Base-by-base conservation (phyloP, 2,797 vertebrate species). In the Sebastes cheni region DNA sequence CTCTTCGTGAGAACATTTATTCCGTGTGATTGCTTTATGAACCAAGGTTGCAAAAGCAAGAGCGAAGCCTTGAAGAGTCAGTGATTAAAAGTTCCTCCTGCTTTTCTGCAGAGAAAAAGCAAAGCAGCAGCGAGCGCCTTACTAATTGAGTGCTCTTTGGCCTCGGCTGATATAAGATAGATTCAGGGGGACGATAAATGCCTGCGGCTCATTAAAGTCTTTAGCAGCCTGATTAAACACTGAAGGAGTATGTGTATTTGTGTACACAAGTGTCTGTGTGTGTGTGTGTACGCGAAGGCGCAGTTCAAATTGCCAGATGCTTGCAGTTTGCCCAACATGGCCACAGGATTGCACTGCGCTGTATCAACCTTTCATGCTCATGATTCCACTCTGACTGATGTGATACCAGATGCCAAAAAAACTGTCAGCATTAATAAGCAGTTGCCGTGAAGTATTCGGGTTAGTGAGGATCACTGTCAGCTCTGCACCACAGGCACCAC, bases 71-170 rank as follows among this genome's bases (percentile, higher is more conserved):
- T 64, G 56, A 81, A 71, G 65, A 83, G 66, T 20, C 13, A 18
- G 58, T 80, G 46, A 89, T 90, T 82, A 81, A 60, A 85, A 60
- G 54, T 87, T 86, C 12, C 27, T 65, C 14, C 34, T 76, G 52
- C 59, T 71, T 81, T 80, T 79, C 27, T 59, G 50, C 69, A 70
- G 55, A 78, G 58, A 14, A 80, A 76, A 87, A 55, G 70, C 84
- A 77, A 85, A 80, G 73, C 56, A 67, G 77, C 50, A 34, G 55
- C 67, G 46, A 80, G 61, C 25, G 3, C 42, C 54, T 83, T 72
- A 16, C 67, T 93, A 90, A 93, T 81, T 87, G 77, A 89, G 55
- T 84, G 76, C 78, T 88, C 88, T 84, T 92, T 91, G 83, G 75
- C 90, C 85, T 89, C 36, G 58, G 78, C 61, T 72, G 75, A 80